Evolutionary conservation across 92 coral and sea anemone species (phyloP).

Genomic region (Pocillopora grandis): DNA sequence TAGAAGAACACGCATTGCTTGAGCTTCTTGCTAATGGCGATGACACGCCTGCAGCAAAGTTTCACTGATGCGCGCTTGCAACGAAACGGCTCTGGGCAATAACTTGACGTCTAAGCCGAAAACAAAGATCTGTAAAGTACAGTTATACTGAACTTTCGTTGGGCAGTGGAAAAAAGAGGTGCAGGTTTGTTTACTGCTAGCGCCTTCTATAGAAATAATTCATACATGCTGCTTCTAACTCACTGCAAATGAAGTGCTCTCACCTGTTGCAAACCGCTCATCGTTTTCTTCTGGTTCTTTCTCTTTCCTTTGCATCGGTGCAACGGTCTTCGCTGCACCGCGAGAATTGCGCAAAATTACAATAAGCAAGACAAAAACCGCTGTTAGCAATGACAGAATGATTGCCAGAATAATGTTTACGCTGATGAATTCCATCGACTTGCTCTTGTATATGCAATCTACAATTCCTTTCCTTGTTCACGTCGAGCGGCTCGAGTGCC

Average conservation of each 20-base stretch:
- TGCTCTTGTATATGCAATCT: not conserved
- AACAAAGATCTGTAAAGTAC: too few species aligned
- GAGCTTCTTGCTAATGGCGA: too few species aligned
- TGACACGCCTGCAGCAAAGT: too few species aligned
- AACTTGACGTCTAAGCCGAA: too few species aligned
- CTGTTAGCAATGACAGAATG: not conserved
- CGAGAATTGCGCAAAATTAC: constrained; percentile 28
- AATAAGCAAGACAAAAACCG: not conserved
- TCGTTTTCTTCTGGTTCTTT: constrained; percentile 3
- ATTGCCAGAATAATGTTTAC: not conserved
- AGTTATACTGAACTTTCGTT: too few species aligned
- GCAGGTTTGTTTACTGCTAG: too few species aligned
- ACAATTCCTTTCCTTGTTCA: not conserved
- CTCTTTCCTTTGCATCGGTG: not conserved
- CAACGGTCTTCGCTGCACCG: not conserved
- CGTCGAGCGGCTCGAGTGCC: not conserved
- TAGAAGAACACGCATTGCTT: too few species aligned
- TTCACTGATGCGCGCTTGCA: too few species aligned
- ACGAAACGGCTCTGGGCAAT: too few species aligned
- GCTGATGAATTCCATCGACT: constrained; percentile 8
- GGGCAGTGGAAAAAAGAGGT: too few species aligned
- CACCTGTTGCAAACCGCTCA: constrained; percentile 9
- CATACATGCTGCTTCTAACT: not conserved
- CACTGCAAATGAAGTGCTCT: not conserved
- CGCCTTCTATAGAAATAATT: too few species aligned